Evolutionary conservation across 2,113 vertebrate genomes (phyloP), one percentile per base, ranked within the genome.

Genomic region (Lathamus discolor): DNA sequence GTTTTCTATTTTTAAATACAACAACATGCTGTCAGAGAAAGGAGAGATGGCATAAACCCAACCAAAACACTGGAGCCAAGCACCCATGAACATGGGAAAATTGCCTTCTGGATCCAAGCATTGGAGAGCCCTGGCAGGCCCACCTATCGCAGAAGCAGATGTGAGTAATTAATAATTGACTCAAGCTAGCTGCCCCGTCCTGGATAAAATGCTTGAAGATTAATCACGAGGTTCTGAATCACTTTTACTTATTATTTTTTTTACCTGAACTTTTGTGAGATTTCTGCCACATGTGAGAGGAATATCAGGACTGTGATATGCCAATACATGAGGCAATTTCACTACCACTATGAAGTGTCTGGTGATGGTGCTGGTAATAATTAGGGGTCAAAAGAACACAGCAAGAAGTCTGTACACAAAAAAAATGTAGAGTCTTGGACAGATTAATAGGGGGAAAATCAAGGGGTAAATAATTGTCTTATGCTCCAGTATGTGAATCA

Each of bases 1-100:
- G 93, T 90, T 78, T 96, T 88, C 41, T 88, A 12, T 55, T 95
- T 94, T 90, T 75, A 66, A 81, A 90, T 86, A 51, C 6, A 59
- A 43, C 49, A 85, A 37, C 23, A 31, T 54, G 57, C 46, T 61
- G 37, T 61, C 48, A 61, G 61, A 83, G 37, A 86, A 96, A 80
- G 28, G 39, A 76, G 19, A 76, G 22, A 22, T 76, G 86, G 80
- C 66, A 52, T 44, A 80, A 83, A 41, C 44, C 72, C 88, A 88
- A 54, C 6, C 14, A 55, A 74, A 85, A 55, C 73, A 75, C 25
- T 4, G 8, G 20, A 93, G 83, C 79, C 63, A 90, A 93, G 83
- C 39, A 72, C 69, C 43, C 80, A 48, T 63, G 61, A 68, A 52
- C 55, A n/a, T 39, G 64, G 72, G 85, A 83, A 96, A 78, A 31